Conservation (phyloP, 2,797 vertebrate genomes). For the Brotogeris chrysoptera region DNA sequence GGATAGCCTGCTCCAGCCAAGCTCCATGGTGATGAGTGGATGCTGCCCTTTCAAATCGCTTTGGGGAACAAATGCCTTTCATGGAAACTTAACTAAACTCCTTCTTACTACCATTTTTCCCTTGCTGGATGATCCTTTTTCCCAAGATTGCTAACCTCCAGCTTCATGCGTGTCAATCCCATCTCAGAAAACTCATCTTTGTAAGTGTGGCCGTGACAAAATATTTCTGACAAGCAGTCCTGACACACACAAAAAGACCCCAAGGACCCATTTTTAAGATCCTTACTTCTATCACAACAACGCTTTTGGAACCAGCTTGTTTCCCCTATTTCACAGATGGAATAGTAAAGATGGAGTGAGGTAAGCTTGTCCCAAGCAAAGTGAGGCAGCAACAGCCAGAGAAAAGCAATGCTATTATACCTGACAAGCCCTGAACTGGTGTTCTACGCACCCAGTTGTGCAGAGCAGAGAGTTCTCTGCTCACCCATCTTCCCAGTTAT, state of each 20-base stretch:
- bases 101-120: background rate
- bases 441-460: rapidly evolving
- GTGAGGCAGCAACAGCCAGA: background rate
- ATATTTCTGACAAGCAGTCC: background rate
- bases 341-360: background rate
- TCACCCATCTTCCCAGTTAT: background rate
- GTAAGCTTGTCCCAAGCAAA: background rate
- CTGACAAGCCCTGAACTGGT: background rate
- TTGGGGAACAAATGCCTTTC: background rate
- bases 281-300: background rate
- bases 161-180: background rate
- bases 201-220: rapidly evolving
- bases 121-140: background rate
- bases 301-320: background rate
- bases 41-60: background rate
- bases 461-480: background rate
- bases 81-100: background rate
- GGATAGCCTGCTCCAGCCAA: background rate
- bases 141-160: background rate
- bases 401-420: background rate
- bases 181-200: background rate
- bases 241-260: background rate
- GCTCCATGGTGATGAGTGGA: background rate
- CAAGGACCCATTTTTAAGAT: background rate
- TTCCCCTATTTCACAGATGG: background rate